These are phyloP conservation scores for Atrichornis clamosus DNA, from an alignment of 2,113 vertebrate species.

Conservation along the genomic window DNA sequence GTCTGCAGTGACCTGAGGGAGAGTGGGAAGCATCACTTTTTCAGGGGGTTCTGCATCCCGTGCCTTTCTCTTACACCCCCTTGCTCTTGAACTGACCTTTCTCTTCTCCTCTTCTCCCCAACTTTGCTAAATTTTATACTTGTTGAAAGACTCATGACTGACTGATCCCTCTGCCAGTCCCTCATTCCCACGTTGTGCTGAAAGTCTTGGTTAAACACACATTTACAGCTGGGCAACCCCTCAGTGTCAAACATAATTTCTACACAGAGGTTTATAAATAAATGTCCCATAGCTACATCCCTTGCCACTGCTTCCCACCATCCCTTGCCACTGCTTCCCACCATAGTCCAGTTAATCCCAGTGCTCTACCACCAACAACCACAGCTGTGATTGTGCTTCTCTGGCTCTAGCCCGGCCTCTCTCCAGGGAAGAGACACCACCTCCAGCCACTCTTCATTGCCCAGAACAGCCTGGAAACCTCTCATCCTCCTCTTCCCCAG, in stretches of 20 bases:
- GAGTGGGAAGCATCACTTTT: background rate
- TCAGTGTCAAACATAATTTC: background rate
- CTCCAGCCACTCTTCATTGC: background rate
- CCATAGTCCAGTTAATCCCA: background rate
- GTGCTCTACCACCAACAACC: background rate
- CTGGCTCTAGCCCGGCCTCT: background rate
- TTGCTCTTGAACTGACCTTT: background rate
- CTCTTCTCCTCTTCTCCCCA: background rate
- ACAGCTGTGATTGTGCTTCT: accelerated
- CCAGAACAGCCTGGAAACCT: background rate
- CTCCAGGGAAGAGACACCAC: background rate
- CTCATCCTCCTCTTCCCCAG: background rate
- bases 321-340: background rate
- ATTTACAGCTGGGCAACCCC: background rate
- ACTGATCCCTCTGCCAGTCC: background rate
- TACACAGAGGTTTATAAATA: background rate
- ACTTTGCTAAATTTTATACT: background rate
- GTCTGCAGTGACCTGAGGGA: background rate
- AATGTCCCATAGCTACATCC: background rate
- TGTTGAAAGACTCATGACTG: background rate
- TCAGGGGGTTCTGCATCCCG: accelerated
- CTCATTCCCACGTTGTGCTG: background rate
- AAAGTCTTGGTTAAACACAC: background rate
- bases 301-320: background rate
- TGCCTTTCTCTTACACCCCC: background rate